phyloP scores from a whole-genome alignment of 2,113 vertebrate species.

The Xenus cinereus region DNA sequence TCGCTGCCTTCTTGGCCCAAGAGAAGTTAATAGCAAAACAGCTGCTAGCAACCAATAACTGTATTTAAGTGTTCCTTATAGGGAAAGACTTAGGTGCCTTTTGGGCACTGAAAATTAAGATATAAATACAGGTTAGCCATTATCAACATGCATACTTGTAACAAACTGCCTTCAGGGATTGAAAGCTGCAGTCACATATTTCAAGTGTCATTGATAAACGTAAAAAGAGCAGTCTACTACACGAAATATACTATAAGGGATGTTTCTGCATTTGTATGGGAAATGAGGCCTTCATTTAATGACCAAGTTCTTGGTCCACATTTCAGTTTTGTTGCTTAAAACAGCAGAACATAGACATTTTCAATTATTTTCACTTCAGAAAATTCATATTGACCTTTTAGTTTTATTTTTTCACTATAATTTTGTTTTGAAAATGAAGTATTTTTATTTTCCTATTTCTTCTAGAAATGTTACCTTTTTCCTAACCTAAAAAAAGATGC shows the following conservation, averaged over 20 bases:
- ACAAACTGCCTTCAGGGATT: not conserved
- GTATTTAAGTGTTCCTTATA: not conserved
- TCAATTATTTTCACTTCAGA: not conserved
- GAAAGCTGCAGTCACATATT: not conserved
- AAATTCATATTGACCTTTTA: not conserved
- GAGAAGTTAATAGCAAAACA: conserved; percentile 6
- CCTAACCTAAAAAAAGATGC: not conserved
- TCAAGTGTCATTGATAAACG: not conserved
- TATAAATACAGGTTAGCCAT: not conserved
- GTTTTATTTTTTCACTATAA: not conserved
- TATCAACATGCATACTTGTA: not conserved
- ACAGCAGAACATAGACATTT: not conserved
- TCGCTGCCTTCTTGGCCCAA: not conserved
- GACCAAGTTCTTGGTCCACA: not conserved
- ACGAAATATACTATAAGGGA: not conserved
- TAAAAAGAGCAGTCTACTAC: not conserved
- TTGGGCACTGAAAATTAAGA: not conserved
- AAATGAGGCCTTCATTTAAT: not conserved
- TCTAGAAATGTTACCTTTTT: not conserved
- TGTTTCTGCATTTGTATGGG: not conserved
- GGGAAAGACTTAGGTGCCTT: not conserved
- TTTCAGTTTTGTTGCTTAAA: not conserved
- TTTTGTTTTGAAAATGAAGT: not conserved
- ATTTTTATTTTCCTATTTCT: not conserved
- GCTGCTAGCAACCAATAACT: not conserved